Evolutionary conservation across 1,140 invertebrate species (phyloP).

Genomic region (Andricus grossulariae): DNA sequence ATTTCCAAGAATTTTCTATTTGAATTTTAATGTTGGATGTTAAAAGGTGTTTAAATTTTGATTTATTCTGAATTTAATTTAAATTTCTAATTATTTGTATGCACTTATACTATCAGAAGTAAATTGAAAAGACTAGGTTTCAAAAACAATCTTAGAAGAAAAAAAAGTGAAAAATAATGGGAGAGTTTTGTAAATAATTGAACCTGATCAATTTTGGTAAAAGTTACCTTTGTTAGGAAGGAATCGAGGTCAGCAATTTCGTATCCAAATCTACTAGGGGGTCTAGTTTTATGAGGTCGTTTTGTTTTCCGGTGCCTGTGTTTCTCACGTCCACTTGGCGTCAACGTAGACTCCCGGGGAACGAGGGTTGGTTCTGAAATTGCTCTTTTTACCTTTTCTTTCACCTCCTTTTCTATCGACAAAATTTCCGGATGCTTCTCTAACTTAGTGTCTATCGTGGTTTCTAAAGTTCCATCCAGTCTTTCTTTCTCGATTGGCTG

Average conservation of each 20-base stretch:
- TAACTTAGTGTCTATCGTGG: conserved; percentile 43
- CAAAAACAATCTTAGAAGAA: no score
- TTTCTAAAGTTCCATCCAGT: conserved; percentile 41
- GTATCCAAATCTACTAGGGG: conserved; percentile 79
- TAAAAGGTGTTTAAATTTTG: no score
- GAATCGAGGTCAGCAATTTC: conserved; percentile 85
- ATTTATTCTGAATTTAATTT: no score
- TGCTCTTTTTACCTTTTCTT: conserved; percentile 64
- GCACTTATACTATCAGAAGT: no score
- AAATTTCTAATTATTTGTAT: no score
- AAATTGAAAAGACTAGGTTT: no score
- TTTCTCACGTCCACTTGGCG: conserved; percentile 52
- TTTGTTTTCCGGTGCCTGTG: conserved; percentile 60
- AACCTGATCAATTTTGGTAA: neutral
- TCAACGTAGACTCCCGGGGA: conserved; percentile 54
- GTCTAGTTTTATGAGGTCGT: conserved; percentile 60
- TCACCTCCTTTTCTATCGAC: conserved; percentile 43
- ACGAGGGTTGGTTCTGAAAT: conserved; percentile 65
- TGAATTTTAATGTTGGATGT: no score
- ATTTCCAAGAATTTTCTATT: no score
- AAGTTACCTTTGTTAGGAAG: conserved; percentile 81
- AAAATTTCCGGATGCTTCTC: conserved; percentile 44
- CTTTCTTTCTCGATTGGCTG: conserved; percentile 48
- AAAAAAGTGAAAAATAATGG: neutral
- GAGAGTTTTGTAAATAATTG: neutral